phyloP scores from a whole-genome alignment of 2,113 vertebrate species.

The Perognathus longimembris region DNA sequence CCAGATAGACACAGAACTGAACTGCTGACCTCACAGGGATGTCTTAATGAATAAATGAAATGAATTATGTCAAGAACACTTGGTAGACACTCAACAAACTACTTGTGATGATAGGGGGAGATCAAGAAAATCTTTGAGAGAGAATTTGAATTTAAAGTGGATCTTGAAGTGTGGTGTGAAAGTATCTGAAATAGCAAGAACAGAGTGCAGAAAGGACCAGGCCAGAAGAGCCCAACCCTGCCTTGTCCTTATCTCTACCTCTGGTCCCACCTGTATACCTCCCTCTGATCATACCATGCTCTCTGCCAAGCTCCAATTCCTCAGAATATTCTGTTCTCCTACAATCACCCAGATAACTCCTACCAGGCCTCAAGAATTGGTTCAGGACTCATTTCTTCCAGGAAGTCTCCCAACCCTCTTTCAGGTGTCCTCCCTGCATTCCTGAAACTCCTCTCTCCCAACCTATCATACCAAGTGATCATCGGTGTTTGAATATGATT shows the following conservation, averaged over 20 bases:
- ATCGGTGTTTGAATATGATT: neutral
- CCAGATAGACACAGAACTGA: neutral
- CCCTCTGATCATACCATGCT: neutral
- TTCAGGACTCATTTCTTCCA: slow-evolving; percentile 15
- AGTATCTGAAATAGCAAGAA: neutral
- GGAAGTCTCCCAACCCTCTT: slow-evolving; percentile 2
- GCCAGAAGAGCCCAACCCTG: neutral
- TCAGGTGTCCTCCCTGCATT: neutral
- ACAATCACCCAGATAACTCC: neutral
- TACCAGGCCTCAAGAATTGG: slow-evolving; percentile 1
- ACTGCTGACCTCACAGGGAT: neutral
- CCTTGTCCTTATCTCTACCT: neutral
- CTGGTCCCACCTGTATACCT: neutral
- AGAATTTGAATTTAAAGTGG: slow-evolving; percentile 19
- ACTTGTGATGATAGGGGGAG: neutral
- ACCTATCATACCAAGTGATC: neutral
- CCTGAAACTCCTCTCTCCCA: neutral
- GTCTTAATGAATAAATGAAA: neutral
- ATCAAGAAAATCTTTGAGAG: neutral
- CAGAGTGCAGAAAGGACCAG: neutral
- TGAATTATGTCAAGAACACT: neutral
- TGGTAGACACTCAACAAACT: slow-evolving; percentile 19
- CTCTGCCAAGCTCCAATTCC: neutral
- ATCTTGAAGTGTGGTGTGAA: neutral
- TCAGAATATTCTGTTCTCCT: neutral